Conservation (phyloP, 2,888 invertebrate genomes). For the Chloroclysta siterata region DNA sequence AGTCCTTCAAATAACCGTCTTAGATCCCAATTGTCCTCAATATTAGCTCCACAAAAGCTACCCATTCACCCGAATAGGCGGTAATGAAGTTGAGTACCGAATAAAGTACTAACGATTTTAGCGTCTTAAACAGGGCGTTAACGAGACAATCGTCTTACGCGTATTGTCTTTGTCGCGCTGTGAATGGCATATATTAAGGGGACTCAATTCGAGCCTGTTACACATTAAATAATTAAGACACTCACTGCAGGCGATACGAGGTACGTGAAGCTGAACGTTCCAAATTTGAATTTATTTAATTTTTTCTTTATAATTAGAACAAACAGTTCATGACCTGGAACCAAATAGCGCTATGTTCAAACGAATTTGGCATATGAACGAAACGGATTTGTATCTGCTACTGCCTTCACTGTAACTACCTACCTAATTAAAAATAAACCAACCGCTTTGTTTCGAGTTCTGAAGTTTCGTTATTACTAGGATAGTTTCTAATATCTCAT, state of each 20-base stretch:
- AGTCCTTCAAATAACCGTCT: slow-evolving; percentile 20
- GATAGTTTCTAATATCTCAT: slow-evolving; percentile 6
- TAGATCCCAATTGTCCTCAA: slow-evolving; percentile 27
- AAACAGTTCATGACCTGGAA: too few relatives aligned
- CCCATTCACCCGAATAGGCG: slow-evolving; percentile 41
- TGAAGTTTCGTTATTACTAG: neutral
- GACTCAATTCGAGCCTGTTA: slow-evolving; percentile 29
- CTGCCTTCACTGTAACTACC: too few relatives aligned
- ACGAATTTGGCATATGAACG: too few relatives aligned
- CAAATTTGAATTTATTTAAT: neutral
- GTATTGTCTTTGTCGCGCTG: slow-evolving; percentile 45
- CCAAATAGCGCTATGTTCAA: too few relatives aligned
- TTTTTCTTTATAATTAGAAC: neutral
- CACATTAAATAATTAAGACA: slow-evolving; percentile 25
- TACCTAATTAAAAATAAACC: neutral
- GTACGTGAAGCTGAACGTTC: neutral
- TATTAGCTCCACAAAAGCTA: slow-evolving; percentile 40
- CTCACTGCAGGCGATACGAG: neutral
- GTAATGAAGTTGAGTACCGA: slow-evolving; percentile 42
- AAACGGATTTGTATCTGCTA: too few relatives aligned
- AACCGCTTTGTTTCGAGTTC: neutral
- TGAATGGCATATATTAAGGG: slow-evolving; percentile 43
- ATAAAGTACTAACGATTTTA: slow-evolving; percentile 46
- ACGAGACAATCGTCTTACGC: slow-evolving; percentile 43
- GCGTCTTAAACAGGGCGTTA: slow-evolving; percentile 45